These are phyloP conservation scores for Operophtera brumata DNA, from an alignment of 2,888 invertebrate species.

Conservation along the genomic window DNA sequence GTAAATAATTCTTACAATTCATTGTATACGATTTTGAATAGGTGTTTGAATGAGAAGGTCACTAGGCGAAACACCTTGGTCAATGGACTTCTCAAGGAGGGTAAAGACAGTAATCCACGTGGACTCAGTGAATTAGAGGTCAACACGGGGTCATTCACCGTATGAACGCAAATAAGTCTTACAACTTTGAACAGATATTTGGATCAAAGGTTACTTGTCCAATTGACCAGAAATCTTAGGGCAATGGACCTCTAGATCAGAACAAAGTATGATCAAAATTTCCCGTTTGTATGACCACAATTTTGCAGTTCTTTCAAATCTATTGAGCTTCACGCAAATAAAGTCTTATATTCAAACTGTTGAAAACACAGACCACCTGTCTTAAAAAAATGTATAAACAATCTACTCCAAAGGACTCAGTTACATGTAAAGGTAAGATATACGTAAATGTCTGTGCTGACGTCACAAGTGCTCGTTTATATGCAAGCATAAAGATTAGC, in stretches of 20 bases:
- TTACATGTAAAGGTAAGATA: not conserved
- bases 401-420: too few relatives aligned
- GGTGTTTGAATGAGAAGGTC: not conserved
- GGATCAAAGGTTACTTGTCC: not conserved
- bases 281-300: not conserved
- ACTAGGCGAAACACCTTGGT: not conserved
- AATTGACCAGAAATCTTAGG: not conserved
- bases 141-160: not conserved
- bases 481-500: slow-evolving; percentile 2
- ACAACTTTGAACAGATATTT: not conserved
- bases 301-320: too few relatives aligned
- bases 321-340: too few relatives aligned
- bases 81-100: not conserved
- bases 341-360: not conserved
- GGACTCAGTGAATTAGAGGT: not conserved
- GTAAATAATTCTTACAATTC: not conserved
- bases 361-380: not conserved
- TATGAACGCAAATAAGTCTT: not conserved
- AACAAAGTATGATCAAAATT: not conserved
- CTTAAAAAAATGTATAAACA: too few relatives aligned
- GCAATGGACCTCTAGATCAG: not conserved
- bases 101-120: not conserved
- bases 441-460: not conserved
- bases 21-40: slow-evolving; percentile 1
- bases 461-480: slow-evolving; percentile 5